Evolutionary conservation across 2,797 vertebrate genomes (phyloP), one percentile per base, ranked within the genome.

Genomic region (Acipenser oxyrinchus): DNA sequence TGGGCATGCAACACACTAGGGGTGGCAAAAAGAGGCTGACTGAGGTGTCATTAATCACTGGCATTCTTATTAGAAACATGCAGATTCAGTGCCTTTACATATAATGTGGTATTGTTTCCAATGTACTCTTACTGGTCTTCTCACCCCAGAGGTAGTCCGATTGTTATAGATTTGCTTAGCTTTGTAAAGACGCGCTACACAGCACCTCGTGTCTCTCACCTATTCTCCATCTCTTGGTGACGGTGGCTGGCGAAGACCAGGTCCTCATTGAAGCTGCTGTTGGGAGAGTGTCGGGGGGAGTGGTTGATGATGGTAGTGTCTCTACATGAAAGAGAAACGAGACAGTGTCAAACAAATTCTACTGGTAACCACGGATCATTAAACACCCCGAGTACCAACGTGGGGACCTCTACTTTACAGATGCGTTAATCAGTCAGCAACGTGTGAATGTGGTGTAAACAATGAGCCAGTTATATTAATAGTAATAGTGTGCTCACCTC

Each of bases 261-360:
- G 71, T 94, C 92, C 73, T 93, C 94, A 0, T 95, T 95, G 77
- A 98, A 98, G 79, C 96, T 99, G 84, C 81, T 94, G 79, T 94
- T 91, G 6, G 96, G 95, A 0, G 95, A 98, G 66, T 95, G 91
- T n/a, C 88, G 83, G 0, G 96, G 95, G 0, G 95, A 97, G 75
- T 95, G 93, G 72, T 94, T 95, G 86, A 99, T 97, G 75, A 97
- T 94, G 10, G 94, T 99, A 23, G 95, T 96, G 74, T 98, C 96
- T 71, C 90, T 90, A 81, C 48, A 58, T 75, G 52, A 37, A 37
- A 37, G 37, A 37, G 37, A 37, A 37, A 37, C 37, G 5, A 37
- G 37, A 37, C 37, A 9, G 55, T 6, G 55, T 13, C 12, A n/a
- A n/a, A 58, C 12, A n/a, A 13, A 11, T 11, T n/a, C 55, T 58